Evolutionary conservation across 2,113 vertebrate species (phyloP), one percentile per base, ranked within the genome.

Genomic region (Marmota monax): DNA sequence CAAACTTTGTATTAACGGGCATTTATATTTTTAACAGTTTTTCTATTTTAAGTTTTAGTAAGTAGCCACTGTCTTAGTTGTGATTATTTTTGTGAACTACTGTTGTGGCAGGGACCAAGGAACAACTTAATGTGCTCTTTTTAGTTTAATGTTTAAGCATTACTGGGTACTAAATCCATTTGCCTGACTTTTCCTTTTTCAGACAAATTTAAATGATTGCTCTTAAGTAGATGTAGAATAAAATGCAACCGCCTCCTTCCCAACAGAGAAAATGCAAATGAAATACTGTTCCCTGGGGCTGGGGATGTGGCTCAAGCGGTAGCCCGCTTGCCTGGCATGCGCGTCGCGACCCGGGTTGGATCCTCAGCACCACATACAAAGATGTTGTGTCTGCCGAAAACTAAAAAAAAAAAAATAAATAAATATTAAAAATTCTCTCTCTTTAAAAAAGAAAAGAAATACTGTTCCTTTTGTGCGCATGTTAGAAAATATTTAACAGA

Each of bases 401-500:
- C 39, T 39, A 39, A 39, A 39, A 39, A 39, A 39, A 39, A 39
- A 39, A 4, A 39, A 39, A 39, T 39, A 39, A 39, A 39, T 39
- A 39, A 39, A 39, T 39, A 39, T 39, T 39, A 39, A 39, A 39
- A 39, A 39, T 39, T 39, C 39, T 39, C 39, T 39, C 39, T 39
- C 39, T 39, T 39, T 39, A 39, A 39, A 39, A 39, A 39, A 39
- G 39, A 39, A 39, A 39, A 39, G 37, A 90, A 90, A 23, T 85
- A 61, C 45, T 85, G 5, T 92, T 86, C 17, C 17, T 91, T 92
- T 95, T 85, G 69, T 92, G 48, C 84, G 45, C n/a, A 77, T 92
- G 74, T 63, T 96, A 94, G 88, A 58, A 96, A 92, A 96, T 96
- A 85, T 78, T 96, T 94, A 97, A 84, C 67, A 70, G 39, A 32